These are phyloP conservation scores for Trachemys scripta DNA, from an alignment of 2,113 vertebrate species.

Conservation along the genomic window DNA sequence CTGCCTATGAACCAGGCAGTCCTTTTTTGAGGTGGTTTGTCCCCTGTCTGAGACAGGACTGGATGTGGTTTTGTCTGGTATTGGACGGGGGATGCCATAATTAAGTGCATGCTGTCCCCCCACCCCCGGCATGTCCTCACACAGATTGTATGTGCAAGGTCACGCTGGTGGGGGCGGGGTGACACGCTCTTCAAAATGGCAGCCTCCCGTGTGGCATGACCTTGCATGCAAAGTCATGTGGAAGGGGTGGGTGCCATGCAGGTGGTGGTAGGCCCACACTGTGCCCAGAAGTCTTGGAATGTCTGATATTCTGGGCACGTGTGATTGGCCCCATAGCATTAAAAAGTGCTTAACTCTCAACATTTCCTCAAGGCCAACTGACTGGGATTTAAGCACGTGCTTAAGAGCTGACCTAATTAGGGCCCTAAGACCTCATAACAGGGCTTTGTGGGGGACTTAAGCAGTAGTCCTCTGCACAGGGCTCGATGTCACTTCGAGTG, in stretches of 20 bases:
- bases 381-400: background rate
- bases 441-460: background rate
- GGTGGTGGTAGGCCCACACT: background rate
- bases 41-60: background rate
- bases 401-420: background rate
- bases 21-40: background rate
- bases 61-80: background rate
- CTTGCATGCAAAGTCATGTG: too few species aligned
- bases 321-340: background rate
- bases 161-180: background rate
- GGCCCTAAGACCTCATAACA: background rate
- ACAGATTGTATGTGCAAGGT: background rate
- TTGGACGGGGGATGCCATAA: background rate
- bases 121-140: background rate
- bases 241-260: background rate
- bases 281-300: background rate
- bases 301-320: background rate
- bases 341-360: background rate
- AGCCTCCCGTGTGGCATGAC: background rate
- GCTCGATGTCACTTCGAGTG: background rate
- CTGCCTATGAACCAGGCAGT: background rate
- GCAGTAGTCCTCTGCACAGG: background rate
- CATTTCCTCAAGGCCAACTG: background rate
- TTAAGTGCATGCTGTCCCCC: background rate
- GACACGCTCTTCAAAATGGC: background rate